Evolutionary conservation across 2,797 vertebrate species (phyloP).

Genomic region (Acipenser ruthenus): DNA sequence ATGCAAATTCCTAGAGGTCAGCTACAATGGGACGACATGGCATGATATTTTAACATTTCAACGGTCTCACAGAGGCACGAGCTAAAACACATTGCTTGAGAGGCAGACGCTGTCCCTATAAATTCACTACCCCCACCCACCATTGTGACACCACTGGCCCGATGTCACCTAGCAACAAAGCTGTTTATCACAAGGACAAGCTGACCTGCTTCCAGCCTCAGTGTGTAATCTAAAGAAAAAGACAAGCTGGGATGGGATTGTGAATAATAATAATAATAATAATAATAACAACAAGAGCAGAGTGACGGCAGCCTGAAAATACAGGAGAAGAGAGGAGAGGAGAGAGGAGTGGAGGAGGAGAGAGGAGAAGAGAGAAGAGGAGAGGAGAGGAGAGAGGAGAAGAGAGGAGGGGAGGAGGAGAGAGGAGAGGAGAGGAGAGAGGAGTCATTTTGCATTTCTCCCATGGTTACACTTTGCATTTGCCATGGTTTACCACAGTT

Average conservation of each 20-base stretch:
- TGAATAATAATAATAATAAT: not conserved
- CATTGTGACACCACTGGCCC: not conserved
- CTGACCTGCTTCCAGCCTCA: not conserved
- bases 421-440: not conserved
- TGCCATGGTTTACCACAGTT: too few species aligned
- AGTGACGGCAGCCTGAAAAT: too few species aligned
- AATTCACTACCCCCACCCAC: not conserved
- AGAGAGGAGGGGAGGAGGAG: not conserved
- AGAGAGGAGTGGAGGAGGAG: not conserved
- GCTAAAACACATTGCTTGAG: not conserved
- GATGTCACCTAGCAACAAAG: conserved; percentile 7
- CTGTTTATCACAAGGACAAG: conserved; percentile 5
- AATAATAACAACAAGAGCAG: too few species aligned
- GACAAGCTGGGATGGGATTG: not conserved
- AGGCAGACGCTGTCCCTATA: not conserved
- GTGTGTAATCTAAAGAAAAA: not conserved
- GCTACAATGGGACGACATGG: not conserved
- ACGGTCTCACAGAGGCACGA: not conserved
- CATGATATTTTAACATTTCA: not conserved
- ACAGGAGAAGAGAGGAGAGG: not conserved
- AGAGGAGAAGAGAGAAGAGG: not conserved
- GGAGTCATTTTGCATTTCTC: not conserved
- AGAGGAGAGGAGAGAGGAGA: not conserved
- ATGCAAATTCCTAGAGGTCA: not conserved
- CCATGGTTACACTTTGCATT: too few species aligned